Evolutionary conservation across 2,113 vertebrate genomes (phyloP).

Genomic region (Chionodraco myersi): DNA sequence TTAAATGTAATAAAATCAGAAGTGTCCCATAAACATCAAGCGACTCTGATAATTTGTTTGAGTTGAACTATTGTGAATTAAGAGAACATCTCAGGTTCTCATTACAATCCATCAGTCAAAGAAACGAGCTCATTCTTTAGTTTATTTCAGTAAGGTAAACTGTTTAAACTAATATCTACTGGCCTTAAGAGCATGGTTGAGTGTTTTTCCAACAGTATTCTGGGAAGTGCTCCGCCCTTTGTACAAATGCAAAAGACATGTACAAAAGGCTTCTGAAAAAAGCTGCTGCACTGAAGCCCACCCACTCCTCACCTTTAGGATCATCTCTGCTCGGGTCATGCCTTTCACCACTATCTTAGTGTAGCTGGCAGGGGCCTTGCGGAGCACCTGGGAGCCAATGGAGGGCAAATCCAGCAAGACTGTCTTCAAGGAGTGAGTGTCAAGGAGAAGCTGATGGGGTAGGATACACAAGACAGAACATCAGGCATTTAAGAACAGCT

Average conservation of each 20-base stretch:
- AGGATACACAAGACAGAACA: not conserved
- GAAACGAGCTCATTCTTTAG: constrained; percentile 12
- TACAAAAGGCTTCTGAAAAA: not conserved
- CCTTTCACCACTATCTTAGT: constrained; percentile 99
- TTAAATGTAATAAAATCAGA: constrained; percentile 59
- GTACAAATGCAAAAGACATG: not conserved
- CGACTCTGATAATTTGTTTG: constrained; percentile 37
- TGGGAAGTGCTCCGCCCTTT: not conserved
- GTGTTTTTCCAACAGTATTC: constrained; percentile 45
- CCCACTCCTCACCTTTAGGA: constrained; percentile 91
- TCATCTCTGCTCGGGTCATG: constrained; percentile 99
- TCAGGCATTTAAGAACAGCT: not conserved
- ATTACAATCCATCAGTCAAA: constrained; percentile 40
- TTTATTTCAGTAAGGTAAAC: constrained; percentile 53
- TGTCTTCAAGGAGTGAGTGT: constrained; percentile 98
- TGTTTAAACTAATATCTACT: constrained; percentile 41
- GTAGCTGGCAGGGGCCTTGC: constrained; percentile 98
- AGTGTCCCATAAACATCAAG: constrained; percentile 48
- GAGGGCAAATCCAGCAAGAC: constrained; percentile 96
- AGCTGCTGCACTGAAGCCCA: not conserved
- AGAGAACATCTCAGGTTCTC: constrained; percentile 17
- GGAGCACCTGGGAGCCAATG: constrained; percentile 96
- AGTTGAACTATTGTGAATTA: constrained; percentile 42
- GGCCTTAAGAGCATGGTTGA: constrained; percentile 8
- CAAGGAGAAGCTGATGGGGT: constrained; percentile 90